Base-by-base conservation (phyloP, 92 coral and sea anemone species). In the Montipora capitata region DNA sequence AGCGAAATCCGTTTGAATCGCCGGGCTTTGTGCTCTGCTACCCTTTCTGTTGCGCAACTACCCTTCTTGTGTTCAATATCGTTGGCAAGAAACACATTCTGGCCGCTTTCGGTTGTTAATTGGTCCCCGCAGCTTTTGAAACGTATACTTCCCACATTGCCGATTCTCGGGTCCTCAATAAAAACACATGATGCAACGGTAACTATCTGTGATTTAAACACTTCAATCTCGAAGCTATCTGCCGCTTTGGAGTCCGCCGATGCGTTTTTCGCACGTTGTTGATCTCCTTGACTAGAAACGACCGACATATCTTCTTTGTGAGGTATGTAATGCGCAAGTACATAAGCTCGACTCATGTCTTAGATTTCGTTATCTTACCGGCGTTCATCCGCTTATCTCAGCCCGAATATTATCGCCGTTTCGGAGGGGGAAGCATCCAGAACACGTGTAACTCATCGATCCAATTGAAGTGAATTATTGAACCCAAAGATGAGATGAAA, bases 1-100 rank as follows among this genome's bases (percentile, higher is more conserved):
- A 95, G 90, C 6, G 98, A 89, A 40, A 95, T 90, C 58, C 91
- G 87, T 41, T 88, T 93, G 70, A 95, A 95, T 80, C 93, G 91
- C 56, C 98, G 86, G 12, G 88, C 40, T 49, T 84, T 84, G 11
- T 74, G 81, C 51, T 63, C 81, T 39, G 16, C 59, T 13, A 17
- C 10, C 2, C 40, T 76, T n/a, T 76, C 40, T 5, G 75, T 12
- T 2, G 40, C 76, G 43, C 12, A 68, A 5, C 41, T 15, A 54
- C 48, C 62, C 35, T 68, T 81, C n/a, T 81, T 74, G 56, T 15
- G 52, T 18, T 67, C 70, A 44, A 38, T 59, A 11, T 49, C 72
- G 4, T 63, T 91, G 51, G 5, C 39, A 43, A 41, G 35, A 27
- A 68, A 13, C 15, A 13, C 39, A 12, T 39, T 52, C 40, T 44